Evolutionary conservation across 2,113 vertebrate genomes (phyloP).

Genomic region (Pelmatolapia mariae): DNA sequence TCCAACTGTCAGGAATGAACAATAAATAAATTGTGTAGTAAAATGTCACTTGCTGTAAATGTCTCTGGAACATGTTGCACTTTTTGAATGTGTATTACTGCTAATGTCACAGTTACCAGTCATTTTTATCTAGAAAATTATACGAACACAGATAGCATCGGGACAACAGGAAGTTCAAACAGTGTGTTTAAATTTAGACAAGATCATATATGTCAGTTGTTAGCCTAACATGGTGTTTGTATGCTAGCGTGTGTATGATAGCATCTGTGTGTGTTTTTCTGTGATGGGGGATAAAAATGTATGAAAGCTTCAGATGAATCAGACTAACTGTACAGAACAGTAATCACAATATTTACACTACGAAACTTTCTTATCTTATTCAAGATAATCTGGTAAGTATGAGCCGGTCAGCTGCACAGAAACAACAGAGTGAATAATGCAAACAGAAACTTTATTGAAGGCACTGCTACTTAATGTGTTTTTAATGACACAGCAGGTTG

Average conservation of each 20-base stretch:
- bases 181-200: background rate
- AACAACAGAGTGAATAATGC: background rate
- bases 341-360: background rate
- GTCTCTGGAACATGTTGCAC: background rate
- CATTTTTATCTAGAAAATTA: background rate
- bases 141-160: fast-evolving
- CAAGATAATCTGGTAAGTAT: fast-evolving
- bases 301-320: background rate
- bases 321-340: background rate
- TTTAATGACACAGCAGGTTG: background rate
- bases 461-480: background rate
- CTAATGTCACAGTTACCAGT: background rate
- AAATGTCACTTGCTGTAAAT: background rate
- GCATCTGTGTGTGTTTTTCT: background rate
- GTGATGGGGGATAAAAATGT: background rate
- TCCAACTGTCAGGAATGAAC: background rate
- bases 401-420: background rate
- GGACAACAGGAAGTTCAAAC: background rate
- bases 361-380: background rate
- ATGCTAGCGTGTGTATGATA: background rate
- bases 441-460: background rate
- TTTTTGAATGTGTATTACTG: background rate
- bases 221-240: background rate
- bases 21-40: background rate
- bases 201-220: background rate